Percentiles rank a stretch among this genome's conserved stretches.
Evolutionary conservation across 2,113 vertebrate genomes (phyloP).

Genomic region (Montifringilla adamsi): DNA sequence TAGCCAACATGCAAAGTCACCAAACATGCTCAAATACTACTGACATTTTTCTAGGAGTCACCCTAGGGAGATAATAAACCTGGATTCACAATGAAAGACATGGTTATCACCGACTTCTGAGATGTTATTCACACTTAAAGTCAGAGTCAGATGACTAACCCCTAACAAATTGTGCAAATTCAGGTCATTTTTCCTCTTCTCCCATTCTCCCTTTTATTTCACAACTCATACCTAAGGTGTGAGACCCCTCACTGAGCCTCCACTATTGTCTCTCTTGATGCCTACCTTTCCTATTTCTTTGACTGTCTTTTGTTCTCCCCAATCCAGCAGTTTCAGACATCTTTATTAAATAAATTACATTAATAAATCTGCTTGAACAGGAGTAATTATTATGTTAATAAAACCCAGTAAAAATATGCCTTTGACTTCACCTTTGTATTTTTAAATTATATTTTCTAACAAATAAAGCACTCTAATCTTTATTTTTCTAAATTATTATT

Average conservation of each 20-base stretch:
- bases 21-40: not conserved
- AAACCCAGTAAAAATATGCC: not conserved
- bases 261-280: not conserved
- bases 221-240: not conserved
- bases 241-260: not conserved
- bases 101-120: not conserved
- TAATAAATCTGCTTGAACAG: not conserved
- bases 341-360: slow-evolving; percentile 12
- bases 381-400: slow-evolving; percentile 1
- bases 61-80: not conserved
- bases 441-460: not conserved
- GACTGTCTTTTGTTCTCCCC: not conserved
- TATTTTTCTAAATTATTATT: slow-evolving; percentile 6
- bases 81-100: not conserved
- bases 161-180: not conserved
- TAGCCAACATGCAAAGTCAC: not conserved
- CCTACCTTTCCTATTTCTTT: not conserved
- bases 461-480: not conserved
- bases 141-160: not conserved
- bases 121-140: not conserved
- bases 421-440: not conserved
- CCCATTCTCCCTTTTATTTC: not conserved
- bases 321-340: not conserved
- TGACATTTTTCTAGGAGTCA: not conserved
- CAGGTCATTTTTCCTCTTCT: not conserved